Evolutionary conservation across 1,140 invertebrate species (phyloP), one percentile per base, ranked within the genome.

Genomic region (Ladona fulva): DNA sequence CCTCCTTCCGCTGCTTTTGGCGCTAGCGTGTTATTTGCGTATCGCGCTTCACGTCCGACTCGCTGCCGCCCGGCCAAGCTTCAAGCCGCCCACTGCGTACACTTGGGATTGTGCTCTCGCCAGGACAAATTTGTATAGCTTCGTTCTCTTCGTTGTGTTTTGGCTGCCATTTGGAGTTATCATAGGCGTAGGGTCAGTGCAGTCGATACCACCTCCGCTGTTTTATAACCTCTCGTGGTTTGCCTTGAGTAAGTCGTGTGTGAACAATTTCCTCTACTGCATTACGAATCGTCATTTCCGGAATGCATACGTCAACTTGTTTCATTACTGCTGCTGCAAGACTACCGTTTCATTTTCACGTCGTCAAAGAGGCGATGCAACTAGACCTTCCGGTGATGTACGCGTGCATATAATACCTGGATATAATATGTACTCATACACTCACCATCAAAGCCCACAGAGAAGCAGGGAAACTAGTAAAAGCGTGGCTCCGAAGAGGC

Each of bases 241-340:
- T 66, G 92, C 89, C 0, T 83, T 93, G 0, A 88, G 87, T 74
- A 92, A 93, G 79, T 91, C 91, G 0, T 90, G 91, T 77, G 82
- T 92, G 66, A 90, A 91, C 79, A 90, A 89, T 80, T 86, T 92
- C 5, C 82, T 93, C 0, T 93, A 93, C 81, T 90, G 90, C 77
- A 84, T 89, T 0, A 83, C 88, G 1, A 90, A 92, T 81, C 85
- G 88, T 0, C 89, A 91, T 82, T 94, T 93, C 81, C 86, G 92
- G n/a, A 90, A 88, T 78, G 92, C 92, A 5, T 95, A 92, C 82
- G 86, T 91, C 24, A 92, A 93, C 82, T 84, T 94, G 12, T 94
- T 94, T 81, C 89, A 94, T 80, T 94, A 95, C 80, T 94, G 93
- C 82, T 94, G 91, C 81, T 94, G 93, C 84, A 94, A 94, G 83